phyloP scores from a whole-genome alignment of 1,140 invertebrate genomes.

The Scaptomyza montana region DNA sequence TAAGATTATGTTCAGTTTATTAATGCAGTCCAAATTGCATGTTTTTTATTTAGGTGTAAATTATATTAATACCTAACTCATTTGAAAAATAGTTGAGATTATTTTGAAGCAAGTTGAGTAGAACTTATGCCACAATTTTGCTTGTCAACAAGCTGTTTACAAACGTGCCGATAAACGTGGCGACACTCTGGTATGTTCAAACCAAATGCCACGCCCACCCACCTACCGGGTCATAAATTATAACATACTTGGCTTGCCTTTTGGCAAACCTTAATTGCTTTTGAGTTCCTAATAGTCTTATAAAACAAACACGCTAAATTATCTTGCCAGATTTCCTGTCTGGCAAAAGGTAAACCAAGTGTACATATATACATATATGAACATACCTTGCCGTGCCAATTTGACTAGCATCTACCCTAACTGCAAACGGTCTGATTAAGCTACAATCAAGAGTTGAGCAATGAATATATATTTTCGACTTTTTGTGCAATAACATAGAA shows the following conservation, averaged over 20 bases:
- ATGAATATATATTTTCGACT: neutral
- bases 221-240: constrained; percentile 43
- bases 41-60: too few relatives aligned
- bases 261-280: constrained; percentile 57
- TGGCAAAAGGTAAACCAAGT: constrained; percentile 16
- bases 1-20: neutral
- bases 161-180: constrained; percentile 42
- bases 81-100: constrained; percentile 17
- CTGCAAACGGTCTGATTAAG: neutral
- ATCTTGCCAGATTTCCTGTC: constrained; percentile 35
- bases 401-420: constrained; percentile 17
- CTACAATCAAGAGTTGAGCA: neutral
- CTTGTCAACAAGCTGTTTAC: constrained; percentile 59
- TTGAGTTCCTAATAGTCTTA: constrained; percentile 54
- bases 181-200: neutral
- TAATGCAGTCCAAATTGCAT: neutral
- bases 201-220: constrained; percentile 13
- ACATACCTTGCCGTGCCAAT: constrained; percentile 28
- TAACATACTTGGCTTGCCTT: constrained; percentile 40
- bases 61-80: neutral
- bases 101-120: constrained; percentile 14
- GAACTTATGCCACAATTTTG: constrained; percentile 49
- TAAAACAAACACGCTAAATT: constrained; percentile 60
- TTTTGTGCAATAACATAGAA: too few relatives aligned
- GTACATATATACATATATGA: neutral